These are phyloP conservation scores for Sphecodes monilicornis DNA, from an alignment of 2,888 invertebrate species.

Conservation along the genomic window DNA sequence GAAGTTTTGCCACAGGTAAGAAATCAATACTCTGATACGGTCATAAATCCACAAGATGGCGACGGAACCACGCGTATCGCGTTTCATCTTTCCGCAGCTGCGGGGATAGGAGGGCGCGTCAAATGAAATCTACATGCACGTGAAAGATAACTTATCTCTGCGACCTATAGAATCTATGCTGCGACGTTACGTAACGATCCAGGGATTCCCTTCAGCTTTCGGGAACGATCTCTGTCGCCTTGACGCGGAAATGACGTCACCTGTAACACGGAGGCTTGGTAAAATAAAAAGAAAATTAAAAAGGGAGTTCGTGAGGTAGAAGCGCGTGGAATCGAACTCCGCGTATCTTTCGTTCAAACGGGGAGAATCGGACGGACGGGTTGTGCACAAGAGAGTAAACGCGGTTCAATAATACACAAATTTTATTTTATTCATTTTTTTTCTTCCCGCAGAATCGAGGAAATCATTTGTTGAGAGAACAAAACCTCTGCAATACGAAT, in stretches of 20 bases:
- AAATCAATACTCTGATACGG: slow-evolving; percentile 60
- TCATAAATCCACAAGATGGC: slow-evolving; percentile 59
- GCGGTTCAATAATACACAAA: slow-evolving; percentile 85
- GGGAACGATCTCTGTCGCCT: background rate
- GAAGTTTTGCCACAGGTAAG: slow-evolving; percentile 52
- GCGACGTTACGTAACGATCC: slow-evolving; percentile 16
- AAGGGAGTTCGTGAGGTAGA: background rate
- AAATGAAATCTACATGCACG: slow-evolving; percentile 34
- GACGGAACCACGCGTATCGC: slow-evolving; percentile 38
- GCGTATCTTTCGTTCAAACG: background rate
- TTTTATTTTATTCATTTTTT: slow-evolving; percentile 84
- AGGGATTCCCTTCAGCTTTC: slow-evolving; percentile 26
- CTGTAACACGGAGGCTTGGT: background rate
- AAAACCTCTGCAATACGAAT: slow-evolving; percentile 85
- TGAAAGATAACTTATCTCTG: slow-evolving; percentile 46
- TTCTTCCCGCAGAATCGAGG: slow-evolving; percentile 84
- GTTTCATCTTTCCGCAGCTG: slow-evolving; percentile 35
- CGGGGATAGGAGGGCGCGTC: background rate
- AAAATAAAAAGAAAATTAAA: background rate
- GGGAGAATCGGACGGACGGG: background rate
- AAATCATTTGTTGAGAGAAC: slow-evolving; percentile 84
- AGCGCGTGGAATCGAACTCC: background rate
- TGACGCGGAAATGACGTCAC: background rate
- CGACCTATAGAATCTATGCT: slow-evolving; percentile 9
- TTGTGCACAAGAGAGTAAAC: background rate